phyloP scores from a whole-genome alignment of 2,888 invertebrate genomes.

The Anoplius nigerrimus region DNA sequence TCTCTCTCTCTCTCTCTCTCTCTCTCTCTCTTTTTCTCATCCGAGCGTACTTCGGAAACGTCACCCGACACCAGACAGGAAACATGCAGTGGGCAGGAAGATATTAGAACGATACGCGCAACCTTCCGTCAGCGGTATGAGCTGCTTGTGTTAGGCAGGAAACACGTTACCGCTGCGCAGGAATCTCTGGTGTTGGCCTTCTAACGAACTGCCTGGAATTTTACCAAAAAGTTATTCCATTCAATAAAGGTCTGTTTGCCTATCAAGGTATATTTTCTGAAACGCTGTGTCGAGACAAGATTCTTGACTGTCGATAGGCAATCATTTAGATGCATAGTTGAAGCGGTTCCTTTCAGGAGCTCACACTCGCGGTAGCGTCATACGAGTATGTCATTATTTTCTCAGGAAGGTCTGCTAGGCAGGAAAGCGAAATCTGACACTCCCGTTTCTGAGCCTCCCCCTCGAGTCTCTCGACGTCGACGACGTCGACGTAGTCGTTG shows the following conservation, averaged over 20 bases:
- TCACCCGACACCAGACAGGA: constrained; percentile 15
- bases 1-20: too few species aligned
- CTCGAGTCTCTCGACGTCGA: constrained; percentile 12
- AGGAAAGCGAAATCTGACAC: constrained; percentile 35
- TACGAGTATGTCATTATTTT: constrained; percentile 24
- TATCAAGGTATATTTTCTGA: too few species aligned
- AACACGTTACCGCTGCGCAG: constrained; percentile 41
- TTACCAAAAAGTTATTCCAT: too few species aligned
- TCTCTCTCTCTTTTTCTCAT: too few species aligned
- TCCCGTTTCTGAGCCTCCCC: constrained; percentile 20
- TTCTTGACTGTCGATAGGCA: too few species aligned
- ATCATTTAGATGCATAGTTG: too few species aligned
- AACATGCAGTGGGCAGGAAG: constrained; percentile 28
- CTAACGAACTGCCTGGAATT: constrained; percentile 31
- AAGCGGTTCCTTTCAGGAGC: background rate
- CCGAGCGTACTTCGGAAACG: background rate
- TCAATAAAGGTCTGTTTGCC: too few species aligned
- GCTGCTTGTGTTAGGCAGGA: constrained; percentile 39
- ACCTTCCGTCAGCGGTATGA: constrained; percentile 36
- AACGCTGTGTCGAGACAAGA: too few species aligned
- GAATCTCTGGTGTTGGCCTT: constrained; percentile 34
- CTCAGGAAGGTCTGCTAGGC: constrained; percentile 28
- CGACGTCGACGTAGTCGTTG: too few species aligned
- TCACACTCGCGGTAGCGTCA: background rate
- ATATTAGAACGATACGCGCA: constrained; percentile 45